phyloP scores from a whole-genome alignment of 2,113 vertebrate species.

The Maccullochella peelii region DNA sequence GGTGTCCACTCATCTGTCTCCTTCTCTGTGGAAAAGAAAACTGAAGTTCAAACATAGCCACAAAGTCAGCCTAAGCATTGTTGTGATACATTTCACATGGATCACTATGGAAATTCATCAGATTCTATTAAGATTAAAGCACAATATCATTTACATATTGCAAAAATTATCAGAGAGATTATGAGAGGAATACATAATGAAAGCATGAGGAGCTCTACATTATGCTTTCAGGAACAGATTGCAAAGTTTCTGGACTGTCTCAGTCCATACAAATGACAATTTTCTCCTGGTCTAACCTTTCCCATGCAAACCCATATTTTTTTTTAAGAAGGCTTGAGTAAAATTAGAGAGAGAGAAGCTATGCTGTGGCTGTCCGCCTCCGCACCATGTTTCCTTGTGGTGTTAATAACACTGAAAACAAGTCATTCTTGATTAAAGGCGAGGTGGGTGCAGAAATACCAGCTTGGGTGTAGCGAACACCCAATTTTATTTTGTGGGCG shows the following conservation, averaged over 20 bases:
- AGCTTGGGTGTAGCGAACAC: slow-evolving; percentile 77
- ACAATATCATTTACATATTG: not conserved
- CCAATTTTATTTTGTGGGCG: slow-evolving; percentile 77
- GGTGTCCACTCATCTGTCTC: slow-evolving; percentile 90
- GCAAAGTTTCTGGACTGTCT: slow-evolving; percentile 35
- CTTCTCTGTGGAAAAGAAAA: slow-evolving; percentile 80
- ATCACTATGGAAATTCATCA: not conserved
- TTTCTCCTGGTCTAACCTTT: slow-evolving; percentile 70
- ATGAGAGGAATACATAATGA: not conserved
- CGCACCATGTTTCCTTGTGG: slow-evolving; percentile 75
- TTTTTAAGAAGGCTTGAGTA: slow-evolving; percentile 68
- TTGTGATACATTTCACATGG: not conserved
- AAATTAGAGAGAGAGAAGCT: slow-evolving; percentile 80
- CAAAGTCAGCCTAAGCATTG: not conserved
- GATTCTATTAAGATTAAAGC: not conserved
- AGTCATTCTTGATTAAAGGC: slow-evolving; percentile 82
- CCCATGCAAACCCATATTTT: slow-evolving; percentile 70
- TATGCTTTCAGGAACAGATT: slow-evolving; percentile 5
- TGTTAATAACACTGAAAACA: slow-evolving; percentile 81
- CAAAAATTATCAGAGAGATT: not conserved
- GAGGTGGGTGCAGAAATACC: slow-evolving; percentile 82
- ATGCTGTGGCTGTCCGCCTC: slow-evolving; percentile 78
- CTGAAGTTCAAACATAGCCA: not conserved
- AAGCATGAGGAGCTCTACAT: not conserved
- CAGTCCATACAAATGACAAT: slow-evolving; percentile 42